A percentile compares a stretch with the other conserved stretches of the same genome.
Evolutionary conservation across 2,888 invertebrate species (phyloP).

Genomic region (Smittia aterrima): DNA sequence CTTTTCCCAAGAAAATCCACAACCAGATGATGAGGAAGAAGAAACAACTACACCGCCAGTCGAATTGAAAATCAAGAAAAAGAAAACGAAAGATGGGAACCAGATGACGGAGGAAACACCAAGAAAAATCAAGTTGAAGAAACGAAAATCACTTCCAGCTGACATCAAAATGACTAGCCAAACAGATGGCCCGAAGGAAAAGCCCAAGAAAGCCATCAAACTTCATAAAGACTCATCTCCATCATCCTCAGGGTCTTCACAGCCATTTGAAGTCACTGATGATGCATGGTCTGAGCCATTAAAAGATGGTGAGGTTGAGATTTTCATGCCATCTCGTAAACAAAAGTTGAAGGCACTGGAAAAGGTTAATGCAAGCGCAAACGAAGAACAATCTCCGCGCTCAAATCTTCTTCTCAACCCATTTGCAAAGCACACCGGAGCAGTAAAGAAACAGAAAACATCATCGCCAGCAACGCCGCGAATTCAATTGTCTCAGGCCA

Average conservation of each 20-base stretch:
- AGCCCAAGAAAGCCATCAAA: slow-evolving; percentile 26
- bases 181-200: slow-evolving; percentile 35
- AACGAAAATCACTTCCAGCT: slow-evolving; percentile 27
- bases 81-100: slow-evolving; percentile 44
- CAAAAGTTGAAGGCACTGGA: slow-evolving; percentile 45
- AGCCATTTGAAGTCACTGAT: slow-evolving; percentile 42
- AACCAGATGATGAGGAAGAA: slow-evolving; percentile 49
- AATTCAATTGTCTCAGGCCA: background rate
- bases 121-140: slow-evolving; percentile 23
- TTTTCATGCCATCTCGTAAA: slow-evolving; percentile 50
- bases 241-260: slow-evolving; percentile 13
- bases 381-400: slow-evolving; percentile 44
- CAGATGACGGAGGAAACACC: background rate
- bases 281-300: slow-evolving; percentile 55
- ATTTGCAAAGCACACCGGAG: slow-evolving; percentile 43
- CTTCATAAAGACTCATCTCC: slow-evolving; percentile 8
- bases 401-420: slow-evolving; percentile 46
- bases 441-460: slow-evolving; percentile 10
- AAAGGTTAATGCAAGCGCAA: slow-evolving; percentile 48
- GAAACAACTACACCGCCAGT: slow-evolving; percentile 48
- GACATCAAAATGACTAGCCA: background rate
- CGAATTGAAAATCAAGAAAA: slow-evolving; percentile 50
- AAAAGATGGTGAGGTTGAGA: slow-evolving; percentile 53
- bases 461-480: slow-evolving; percentile 39
- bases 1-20: slow-evolving; percentile 49